phyloP scores from a whole-genome alignment of 2,113 vertebrate genomes.

The Monopterus albus region DNA sequence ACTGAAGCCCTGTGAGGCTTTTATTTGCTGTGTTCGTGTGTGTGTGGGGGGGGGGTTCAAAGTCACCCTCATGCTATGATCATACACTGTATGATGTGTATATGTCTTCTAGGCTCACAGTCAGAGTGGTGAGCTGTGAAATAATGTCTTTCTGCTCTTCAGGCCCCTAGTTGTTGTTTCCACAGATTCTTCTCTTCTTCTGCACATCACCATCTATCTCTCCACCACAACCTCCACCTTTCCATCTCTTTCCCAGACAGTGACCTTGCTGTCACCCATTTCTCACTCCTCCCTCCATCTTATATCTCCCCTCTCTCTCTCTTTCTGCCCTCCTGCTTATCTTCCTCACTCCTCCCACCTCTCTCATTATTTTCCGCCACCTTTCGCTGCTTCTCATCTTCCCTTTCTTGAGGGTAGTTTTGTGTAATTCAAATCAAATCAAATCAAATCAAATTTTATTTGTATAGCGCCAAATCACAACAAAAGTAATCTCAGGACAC shows the following conservation, averaged over 20 bases:
- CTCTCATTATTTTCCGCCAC: slow-evolving; percentile 20
- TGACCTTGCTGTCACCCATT: slow-evolving; percentile 69
- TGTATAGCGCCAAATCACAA: too few relatives aligned
- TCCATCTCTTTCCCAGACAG: slow-evolving; percentile 39
- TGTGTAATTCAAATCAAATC: too few relatives aligned
- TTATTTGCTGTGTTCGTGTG: slow-evolving; percentile 6
- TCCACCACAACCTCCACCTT: slow-evolving; percentile 38
- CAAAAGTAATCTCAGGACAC: too few relatives aligned
- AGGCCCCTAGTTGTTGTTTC: slow-evolving; percentile 39
- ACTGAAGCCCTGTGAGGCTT: slow-evolving; percentile 43
- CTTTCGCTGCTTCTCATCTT: slow-evolving; percentile 44
- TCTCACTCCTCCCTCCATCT: slow-evolving; percentile 54
- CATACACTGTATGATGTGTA: slow-evolving; percentile 41
- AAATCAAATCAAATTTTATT: too few relatives aligned
- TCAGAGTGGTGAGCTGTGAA: slow-evolving; percentile 58
- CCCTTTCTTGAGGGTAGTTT: slow-evolving; percentile 63
- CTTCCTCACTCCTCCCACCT: slow-evolving; percentile 27
- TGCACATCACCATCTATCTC: slow-evolving; percentile 60
- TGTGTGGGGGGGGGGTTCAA: slow-evolving; percentile 39
- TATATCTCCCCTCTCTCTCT: slow-evolving; percentile 1
- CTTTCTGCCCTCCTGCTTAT: not conserved
- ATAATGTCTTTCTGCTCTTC: slow-evolving; percentile 42
- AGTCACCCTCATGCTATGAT: slow-evolving; percentile 60
- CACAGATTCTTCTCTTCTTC: slow-evolving; percentile 39
- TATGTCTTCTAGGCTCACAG: slow-evolving; percentile 30